phyloP scores from a whole-genome alignment of 2,797 vertebrate species.

The Nyctalus aviator region DNA sequence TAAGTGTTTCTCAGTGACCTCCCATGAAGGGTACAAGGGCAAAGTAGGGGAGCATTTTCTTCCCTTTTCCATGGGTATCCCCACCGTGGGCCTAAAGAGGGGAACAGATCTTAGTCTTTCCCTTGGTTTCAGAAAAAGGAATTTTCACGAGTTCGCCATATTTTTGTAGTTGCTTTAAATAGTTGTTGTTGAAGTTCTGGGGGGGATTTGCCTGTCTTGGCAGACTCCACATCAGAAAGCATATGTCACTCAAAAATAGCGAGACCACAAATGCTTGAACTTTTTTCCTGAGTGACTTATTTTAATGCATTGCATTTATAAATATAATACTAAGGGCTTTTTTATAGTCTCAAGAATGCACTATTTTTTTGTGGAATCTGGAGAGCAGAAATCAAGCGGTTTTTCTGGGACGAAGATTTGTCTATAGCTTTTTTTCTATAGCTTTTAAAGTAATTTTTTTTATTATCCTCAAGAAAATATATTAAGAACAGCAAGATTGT shows the following conservation, averaged over 20 bases:
- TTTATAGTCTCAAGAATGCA: constrained; percentile 5
- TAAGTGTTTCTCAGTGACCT: not conserved
- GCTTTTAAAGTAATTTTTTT: constrained; percentile 31
- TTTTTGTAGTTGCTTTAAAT: not conserved
- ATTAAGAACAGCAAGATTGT: constrained; percentile 6
- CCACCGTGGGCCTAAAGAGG: not conserved
- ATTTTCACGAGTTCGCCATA: not conserved
- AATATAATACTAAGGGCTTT: not conserved
- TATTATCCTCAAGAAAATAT: constrained; percentile 39
- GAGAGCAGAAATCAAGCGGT: constrained; percentile 4
- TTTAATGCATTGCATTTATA: constrained; percentile 54
- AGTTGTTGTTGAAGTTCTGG: not conserved
- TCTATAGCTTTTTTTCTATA: not conserved
- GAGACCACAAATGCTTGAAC: not conserved
- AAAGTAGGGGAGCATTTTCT: not conserved
- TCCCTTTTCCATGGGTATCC: not conserved
- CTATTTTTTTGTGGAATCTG: not conserved
- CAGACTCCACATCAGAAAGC: not conserved
- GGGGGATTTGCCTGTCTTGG: not conserved
- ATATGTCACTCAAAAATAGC: not conserved
- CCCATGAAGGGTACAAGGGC: not conserved
- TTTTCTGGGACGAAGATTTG: constrained; percentile 33
- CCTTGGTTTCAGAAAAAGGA: not conserved
- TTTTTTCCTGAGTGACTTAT: not conserved
- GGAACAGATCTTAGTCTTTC: not conserved